Conservation (phyloP, 2,797 vertebrate species). For the Cuculus canorus region DNA sequence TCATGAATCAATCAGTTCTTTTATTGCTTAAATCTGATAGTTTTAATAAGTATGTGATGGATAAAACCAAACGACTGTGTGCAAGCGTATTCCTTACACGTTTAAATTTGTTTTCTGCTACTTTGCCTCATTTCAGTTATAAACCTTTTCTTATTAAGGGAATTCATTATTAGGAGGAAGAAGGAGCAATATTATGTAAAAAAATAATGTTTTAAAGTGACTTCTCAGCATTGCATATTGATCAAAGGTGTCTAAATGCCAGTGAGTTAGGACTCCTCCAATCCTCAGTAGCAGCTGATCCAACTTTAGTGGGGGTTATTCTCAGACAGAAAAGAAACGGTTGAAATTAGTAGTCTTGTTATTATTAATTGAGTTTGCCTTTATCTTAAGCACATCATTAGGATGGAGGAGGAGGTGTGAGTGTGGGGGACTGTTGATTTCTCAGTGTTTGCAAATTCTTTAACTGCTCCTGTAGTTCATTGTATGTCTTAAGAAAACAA, state of each 20-base stretch:
- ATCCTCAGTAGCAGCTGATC: background rate
- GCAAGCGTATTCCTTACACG: background rate
- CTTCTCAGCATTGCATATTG: background rate
- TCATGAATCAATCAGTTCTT: background rate
- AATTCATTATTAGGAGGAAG: background rate
- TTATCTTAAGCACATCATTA: background rate
- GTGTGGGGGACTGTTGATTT: background rate
- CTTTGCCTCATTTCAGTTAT: background rate
- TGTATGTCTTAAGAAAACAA: background rate
- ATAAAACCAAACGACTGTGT: background rate
- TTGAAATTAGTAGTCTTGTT: background rate
- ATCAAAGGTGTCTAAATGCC: background rate
- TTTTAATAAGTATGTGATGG: background rate
- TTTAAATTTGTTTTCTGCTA: background rate
- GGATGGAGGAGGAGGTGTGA: background rate
- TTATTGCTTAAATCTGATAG: background rate
- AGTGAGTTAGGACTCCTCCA: background rate
- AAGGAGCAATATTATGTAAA: background rate
- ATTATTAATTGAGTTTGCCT: background rate
- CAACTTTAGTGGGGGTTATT: background rate
- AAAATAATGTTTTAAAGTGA: background rate
- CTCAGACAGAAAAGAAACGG: background rate
- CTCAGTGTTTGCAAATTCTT: background rate
- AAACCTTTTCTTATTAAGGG: background rate
- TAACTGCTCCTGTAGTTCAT: background rate